Percentiles rank a stretch among this genome's conserved stretches.
Evolutionary conservation across 1,140 invertebrate species (phyloP).

Genomic region (Centruroides vittatus): DNA sequence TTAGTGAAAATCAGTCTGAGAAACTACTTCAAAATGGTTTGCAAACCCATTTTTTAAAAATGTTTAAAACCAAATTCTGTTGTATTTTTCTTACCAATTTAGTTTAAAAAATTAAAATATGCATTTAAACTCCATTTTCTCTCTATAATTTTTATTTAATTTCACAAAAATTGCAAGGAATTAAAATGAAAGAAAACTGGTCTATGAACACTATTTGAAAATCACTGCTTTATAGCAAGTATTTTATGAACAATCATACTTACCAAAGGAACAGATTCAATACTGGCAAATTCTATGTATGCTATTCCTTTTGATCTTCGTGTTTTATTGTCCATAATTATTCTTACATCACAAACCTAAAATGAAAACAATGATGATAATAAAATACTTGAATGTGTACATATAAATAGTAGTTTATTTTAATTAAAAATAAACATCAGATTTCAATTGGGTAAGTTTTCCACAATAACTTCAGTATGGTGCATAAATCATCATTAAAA

Average conservation of each 20-base stretch:
- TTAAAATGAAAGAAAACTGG: too few relatives aligned
- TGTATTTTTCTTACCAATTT: neutral
- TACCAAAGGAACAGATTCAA: conserved; percentile 88
- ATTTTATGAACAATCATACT: conserved; percentile 24
- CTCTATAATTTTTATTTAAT: too few relatives aligned
- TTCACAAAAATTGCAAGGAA: too few relatives aligned
- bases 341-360: conserved; percentile 74
- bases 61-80: too few relatives aligned
- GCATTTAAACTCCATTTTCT: too few relatives aligned
- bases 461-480: neutral
- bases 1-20: too few relatives aligned
- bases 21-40: too few relatives aligned
- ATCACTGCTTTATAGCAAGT: neutral
- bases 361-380: conserved; percentile 5
- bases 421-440: neutral
- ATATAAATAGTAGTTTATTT: neutral
- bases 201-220: too few relatives aligned
- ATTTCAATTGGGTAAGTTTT: neutral
- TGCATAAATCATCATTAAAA: too few relatives aligned
- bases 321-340: conserved; percentile 99
- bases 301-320: conserved; percentile 97
- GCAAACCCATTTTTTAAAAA: too few relatives aligned
- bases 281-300: conserved; percentile 98
- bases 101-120: too few relatives aligned
- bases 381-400: conserved; percentile 1